phyloP scores from a whole-genome alignment of 2,113 vertebrate species.

The Poicephalus gulielmi region DNA sequence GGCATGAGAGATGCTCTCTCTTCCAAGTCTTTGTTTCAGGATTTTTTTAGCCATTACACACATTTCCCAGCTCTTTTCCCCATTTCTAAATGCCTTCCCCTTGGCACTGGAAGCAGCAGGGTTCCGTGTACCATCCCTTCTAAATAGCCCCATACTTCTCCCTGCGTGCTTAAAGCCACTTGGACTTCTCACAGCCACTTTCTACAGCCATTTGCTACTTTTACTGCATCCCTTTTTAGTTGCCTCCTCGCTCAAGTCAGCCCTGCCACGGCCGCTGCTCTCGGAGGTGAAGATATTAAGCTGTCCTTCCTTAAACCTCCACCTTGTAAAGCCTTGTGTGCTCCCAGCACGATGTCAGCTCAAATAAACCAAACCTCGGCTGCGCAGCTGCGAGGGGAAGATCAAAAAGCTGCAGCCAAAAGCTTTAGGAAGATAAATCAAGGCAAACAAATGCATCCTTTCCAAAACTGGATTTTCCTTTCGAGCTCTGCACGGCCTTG shows the following conservation, averaged over 20 bases:
- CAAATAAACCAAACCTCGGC: background rate
- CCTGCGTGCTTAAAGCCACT: rapidly evolving
- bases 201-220: background rate
- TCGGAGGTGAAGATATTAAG: background rate
- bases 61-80: background rate
- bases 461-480: background rate
- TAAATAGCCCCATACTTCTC: background rate
- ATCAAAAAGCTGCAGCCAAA: constrained; percentile 20
- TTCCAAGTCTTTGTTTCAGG: background rate
- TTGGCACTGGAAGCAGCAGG: background rate
- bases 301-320: background rate
- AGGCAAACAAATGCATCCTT: constrained; percentile 5
- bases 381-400: background rate
- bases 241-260: background rate
- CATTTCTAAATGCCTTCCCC: background rate
- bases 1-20: rapidly evolving
- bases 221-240: background rate
- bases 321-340: background rate
- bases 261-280: background rate
- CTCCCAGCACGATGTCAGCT: background rate
- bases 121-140: background rate
- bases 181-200: background rate
- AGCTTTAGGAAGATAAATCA: constrained; percentile 15
- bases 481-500: background rate
- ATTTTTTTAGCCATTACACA: rapidly evolving